Evolutionary conservation across 2,888 invertebrate species (phyloP).

Genomic region (Caenorhabditis sinica): DNA sequence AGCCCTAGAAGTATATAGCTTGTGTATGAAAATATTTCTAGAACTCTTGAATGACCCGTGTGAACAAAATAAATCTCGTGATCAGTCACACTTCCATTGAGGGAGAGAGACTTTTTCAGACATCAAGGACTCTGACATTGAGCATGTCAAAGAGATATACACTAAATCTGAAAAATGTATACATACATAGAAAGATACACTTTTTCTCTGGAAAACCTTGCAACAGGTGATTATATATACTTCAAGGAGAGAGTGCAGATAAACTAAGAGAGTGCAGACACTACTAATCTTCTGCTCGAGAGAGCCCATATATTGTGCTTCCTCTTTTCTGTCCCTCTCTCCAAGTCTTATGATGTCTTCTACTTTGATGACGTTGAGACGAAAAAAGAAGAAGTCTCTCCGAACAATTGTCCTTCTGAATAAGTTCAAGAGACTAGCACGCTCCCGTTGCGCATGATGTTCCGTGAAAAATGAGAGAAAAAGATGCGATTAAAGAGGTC

Average conservation of each 20-base stretch:
- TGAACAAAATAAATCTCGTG: too few species aligned
- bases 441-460: not conserved
- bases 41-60: too few species aligned
- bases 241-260: not conserved
- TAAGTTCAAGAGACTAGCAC: not conserved
- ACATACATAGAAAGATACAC: not conserved
- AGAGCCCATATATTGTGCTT: not conserved
- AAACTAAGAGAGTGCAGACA: too few species aligned
- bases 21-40: too few species aligned
- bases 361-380: not conserved
- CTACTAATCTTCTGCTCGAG: not conserved
- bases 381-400: not conserved
- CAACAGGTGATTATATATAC: constrained; percentile 2
- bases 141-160: too few species aligned
- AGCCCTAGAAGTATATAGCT: too few species aligned
- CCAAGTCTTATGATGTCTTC: not conserved
- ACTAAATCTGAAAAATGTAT: not conserved
- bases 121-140: too few species aligned
- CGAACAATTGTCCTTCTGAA: constrained; percentile 1
- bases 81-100: too few species aligned
- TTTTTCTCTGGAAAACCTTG: not conserved
- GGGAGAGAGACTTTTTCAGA: too few species aligned
- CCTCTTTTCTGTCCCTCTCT: not conserved
- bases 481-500: constrained; percentile 9
- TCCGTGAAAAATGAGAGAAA: not conserved